Evolutionary conservation across 2,113 vertebrate species (phyloP).

Genomic region (Felis catus): F.catus_Fca126_mat1.0 CM031419.1:174736001-174736500

Average conservation of each 20-base stretch:
- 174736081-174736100: neutral
- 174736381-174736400: neutral
- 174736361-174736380: neutral
- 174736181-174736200: too few species aligned
- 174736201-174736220: too few species aligned
- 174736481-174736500: neutral
- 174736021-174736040: neutral
- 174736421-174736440: neutral
- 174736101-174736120: neutral
- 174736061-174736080: neutral
- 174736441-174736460: neutral
- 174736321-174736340: too few species aligned
- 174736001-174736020: neutral
- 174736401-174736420: neutral
- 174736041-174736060: neutral
- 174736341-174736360: neutral
- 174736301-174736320: too few species aligned
- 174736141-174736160: too few species aligned
- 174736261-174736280: too few species aligned
- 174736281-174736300: too few species aligned
- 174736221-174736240: too few species aligned
- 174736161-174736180: too few species aligned
- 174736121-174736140: too few species aligned
- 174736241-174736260: too few species aligned
- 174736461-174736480: neutral